phyloP scores from a whole-genome alignment of 2,797 vertebrate genomes.

The Siniperca scherzeri region DNA sequence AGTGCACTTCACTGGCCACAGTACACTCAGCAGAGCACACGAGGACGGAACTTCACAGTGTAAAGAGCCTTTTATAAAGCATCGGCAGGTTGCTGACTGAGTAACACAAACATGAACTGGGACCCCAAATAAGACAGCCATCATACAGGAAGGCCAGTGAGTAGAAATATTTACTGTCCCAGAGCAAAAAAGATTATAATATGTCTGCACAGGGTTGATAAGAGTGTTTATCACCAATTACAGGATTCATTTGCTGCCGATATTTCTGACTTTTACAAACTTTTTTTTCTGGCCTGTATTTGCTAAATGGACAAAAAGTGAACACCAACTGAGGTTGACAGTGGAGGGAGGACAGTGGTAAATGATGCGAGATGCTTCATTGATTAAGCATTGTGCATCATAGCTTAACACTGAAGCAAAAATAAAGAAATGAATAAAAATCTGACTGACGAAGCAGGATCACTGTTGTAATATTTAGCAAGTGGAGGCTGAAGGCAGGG shows the following conservation, averaged over 20 bases:
- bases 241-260: neutral
- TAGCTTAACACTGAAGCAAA: neutral
- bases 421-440: neutral
- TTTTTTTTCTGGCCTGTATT: neutral
- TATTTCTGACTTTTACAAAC: neutral
- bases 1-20: constrained; percentile 58
- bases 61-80: constrained; percentile 18
- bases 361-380: neutral
- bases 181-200: neutral
- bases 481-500: neutral
- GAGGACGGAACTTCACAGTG: constrained; percentile 11
- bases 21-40: constrained; percentile 41
- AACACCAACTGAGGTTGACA: neutral
- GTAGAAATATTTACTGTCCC: neutral
- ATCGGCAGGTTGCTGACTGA: neutral
- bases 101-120: neutral
- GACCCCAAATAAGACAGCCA: neutral
- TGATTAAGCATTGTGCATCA: neutral
- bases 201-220: neutral
- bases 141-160: neutral
- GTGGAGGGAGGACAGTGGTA: neutral
- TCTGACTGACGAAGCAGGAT: constrained; percentile 4
- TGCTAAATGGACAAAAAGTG: neutral
- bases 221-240: neutral
- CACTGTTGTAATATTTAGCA: neutral